phyloP scores from a whole-genome alignment of 2,113 vertebrate genomes.

The Ptilorrhoa leucosticta region DNA sequence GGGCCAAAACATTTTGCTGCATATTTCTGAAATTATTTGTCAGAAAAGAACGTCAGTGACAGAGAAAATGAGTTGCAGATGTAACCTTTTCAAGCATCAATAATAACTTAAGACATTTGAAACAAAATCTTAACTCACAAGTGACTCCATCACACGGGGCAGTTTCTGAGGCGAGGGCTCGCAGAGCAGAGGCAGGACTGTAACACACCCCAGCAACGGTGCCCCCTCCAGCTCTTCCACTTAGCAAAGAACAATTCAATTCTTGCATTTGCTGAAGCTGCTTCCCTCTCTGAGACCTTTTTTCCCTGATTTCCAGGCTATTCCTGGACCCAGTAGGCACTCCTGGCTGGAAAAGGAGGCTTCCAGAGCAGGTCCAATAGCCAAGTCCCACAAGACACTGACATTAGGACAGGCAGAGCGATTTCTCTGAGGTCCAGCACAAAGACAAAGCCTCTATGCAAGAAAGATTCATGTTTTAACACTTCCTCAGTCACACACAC shows the following conservation, averaged over 20 bases:
- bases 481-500: background rate
- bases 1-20: conserved; percentile 51
- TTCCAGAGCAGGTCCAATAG: background rate
- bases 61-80: conserved; percentile 63
- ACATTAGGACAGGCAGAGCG: background rate
- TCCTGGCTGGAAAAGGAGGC: background rate
- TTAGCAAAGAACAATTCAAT: background rate
- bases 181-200: background rate
- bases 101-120: conserved; percentile 51
- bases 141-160: background rate
- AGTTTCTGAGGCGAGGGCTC: background rate
- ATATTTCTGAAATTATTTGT: conserved; percentile 62
- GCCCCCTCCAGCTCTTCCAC: background rate
- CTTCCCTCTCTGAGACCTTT: background rate
- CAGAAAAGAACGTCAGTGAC: conserved; percentile 59
- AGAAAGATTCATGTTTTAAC: background rate
- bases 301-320: background rate
- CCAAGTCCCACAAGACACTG: background rate
- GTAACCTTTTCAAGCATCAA: conserved; percentile 61
- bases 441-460: background rate
- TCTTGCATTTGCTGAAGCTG: background rate
- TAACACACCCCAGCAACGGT: background rate
- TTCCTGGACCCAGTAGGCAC: background rate
- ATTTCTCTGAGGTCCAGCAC: background rate
- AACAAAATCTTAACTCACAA: conserved; percentile 17